Base-by-base conservation (phyloP, 1,140 invertebrate genomes). In the Aplysia californica region DNA sequence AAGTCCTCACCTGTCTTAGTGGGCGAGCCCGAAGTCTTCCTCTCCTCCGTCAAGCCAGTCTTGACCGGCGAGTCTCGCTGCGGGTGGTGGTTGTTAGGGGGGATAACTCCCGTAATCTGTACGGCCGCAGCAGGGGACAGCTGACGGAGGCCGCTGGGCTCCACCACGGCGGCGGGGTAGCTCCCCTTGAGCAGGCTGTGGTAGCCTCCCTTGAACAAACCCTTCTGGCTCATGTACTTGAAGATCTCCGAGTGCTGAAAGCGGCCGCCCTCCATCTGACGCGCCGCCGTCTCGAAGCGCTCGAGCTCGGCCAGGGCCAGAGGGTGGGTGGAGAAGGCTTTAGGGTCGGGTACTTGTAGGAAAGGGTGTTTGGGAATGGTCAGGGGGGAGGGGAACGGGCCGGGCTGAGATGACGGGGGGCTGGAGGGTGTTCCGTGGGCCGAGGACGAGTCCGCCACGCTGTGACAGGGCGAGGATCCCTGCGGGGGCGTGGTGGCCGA, bases 211-310 rank as follows among this genome's bases (percentile, higher is more conserved):
- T 64, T 75, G 44, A 87, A 81, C 39, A 86, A 74, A n/a, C 84
- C 83, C 66, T 86, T 82, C 61, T 85, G 83, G 70, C 84, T 79
- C 81, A 88, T 83, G 75, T 87, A 87, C 76, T 87, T 88, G 81
- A 82, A 88, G 64, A 88, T 84, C 33, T 82, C 81, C 5, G 85
- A 87, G 23, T 84, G 83, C 69, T 87, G 82, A 35, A 88, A 78
- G 20, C 81, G 77, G 15, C 75, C 69, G 35, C 69, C 50, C n/a
- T 75, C 39, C 35, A 73, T 10, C 18, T 61, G 31, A 20, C 29
- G 23, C n/a, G 33, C n/a, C 2, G 70, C 55, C 41, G 70, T 50
- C 20, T 59, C 50, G 20, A 38, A n/a, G 15, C 31, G 31, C 36
- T 56, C 69, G 20, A 68, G 10, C 5, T 59, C 70, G 29, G 58